Evolutionary conservation across 2,797 vertebrate genomes (phyloP).

Genomic region (Onychomys arenicola): DNA sequence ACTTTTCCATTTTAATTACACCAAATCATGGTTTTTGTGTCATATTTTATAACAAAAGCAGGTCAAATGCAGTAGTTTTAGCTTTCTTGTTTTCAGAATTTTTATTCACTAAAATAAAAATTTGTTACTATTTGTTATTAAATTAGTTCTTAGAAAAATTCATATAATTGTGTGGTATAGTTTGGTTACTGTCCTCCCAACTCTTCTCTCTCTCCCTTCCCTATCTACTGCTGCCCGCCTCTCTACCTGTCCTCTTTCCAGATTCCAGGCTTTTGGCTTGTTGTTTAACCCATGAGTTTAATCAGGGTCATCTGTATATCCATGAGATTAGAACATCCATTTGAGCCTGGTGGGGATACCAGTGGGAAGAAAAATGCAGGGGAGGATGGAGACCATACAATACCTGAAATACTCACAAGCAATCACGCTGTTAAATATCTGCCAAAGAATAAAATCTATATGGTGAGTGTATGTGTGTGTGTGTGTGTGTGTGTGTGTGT

Average conservation of each 20-base stretch:
- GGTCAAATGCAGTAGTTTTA: background rate
- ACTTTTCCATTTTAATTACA: background rate
- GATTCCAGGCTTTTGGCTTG: background rate
- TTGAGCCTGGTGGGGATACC: background rate
- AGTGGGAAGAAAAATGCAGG: background rate
- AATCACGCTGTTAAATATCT: background rate
- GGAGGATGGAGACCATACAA: background rate
- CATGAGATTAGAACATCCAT: background rate
- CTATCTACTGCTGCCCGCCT: background rate
- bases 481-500: no score
- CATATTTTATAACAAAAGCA: background rate
- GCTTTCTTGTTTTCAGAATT: background rate
- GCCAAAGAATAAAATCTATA: background rate
- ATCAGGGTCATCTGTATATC: background rate
- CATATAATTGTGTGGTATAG: background rate
- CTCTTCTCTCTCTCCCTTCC: background rate
- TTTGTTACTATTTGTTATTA: background rate
- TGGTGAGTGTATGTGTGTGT: background rate
- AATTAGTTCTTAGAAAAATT: background rate
- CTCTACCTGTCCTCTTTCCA: background rate
- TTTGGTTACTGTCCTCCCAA: background rate
- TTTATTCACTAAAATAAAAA: background rate
- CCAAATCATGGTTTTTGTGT: background rate
- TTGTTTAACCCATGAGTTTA: background rate
- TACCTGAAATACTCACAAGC: background rate